phyloP scores from a whole-genome alignment of 2,888 invertebrate species.

The Dryococelus australis region DNA sequence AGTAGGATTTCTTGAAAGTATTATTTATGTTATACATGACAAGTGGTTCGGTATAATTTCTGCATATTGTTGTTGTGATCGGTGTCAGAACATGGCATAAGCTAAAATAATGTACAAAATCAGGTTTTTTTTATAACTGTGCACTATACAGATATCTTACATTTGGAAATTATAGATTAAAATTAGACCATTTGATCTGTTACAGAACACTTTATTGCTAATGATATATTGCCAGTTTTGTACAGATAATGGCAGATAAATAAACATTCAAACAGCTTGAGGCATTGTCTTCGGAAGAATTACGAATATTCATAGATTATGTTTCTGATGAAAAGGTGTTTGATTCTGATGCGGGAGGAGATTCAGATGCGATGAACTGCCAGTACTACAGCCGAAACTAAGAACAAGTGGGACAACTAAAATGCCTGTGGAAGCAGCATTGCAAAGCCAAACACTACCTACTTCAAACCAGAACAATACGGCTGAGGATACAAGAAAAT shows the following conservation, averaged over 20 bases:
- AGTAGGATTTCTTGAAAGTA: not conserved
- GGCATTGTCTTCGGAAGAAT: not conserved
- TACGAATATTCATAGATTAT: not conserved
- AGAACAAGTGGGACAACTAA: not conserved
- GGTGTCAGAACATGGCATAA: too few species aligned
- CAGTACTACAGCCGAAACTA: constrained; percentile 5
- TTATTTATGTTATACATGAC: not conserved
- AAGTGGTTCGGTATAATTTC: too few species aligned
- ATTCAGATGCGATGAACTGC: not conserved
- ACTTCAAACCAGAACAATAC: too few species aligned
- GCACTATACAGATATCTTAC: not conserved
- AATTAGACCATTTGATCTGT: not conserved
- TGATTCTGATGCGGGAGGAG: not conserved
- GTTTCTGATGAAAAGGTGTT: not conserved
- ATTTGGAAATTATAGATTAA: not conserved
- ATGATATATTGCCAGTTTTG: not conserved
- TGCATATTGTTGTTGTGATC: too few species aligned
- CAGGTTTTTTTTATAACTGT: not conserved
- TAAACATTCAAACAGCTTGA: not conserved
- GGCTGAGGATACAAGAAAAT: too few species aligned
- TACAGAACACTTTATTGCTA: not conserved
- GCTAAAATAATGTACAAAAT: not conserved
- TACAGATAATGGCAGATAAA: not conserved
- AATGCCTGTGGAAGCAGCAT: too few species aligned
- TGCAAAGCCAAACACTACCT: too few species aligned